Conservation (phyloP, 2,113 vertebrate genomes). For the Peromyscus polionotus region DNA sequence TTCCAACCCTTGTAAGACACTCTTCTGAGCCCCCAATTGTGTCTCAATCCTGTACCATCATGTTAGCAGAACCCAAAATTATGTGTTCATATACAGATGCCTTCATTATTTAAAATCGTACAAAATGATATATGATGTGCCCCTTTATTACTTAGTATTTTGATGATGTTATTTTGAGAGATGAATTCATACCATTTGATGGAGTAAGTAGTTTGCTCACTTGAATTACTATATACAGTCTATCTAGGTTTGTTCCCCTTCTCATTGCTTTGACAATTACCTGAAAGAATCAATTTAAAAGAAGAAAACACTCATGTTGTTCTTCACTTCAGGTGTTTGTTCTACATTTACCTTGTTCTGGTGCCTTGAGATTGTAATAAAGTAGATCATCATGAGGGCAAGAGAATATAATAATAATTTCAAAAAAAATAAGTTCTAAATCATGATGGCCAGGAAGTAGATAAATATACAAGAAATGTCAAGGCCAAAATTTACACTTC, state of each 20-base stretch:
- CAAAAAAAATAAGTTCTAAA: neutral
- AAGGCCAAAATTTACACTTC: neutral
- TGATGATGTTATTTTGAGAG: neutral
- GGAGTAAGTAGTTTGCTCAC: neutral
- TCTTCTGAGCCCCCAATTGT: accelerated
- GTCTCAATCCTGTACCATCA: accelerated
- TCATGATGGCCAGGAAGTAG: neutral
- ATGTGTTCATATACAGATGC: neutral
- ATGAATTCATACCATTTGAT: neutral
- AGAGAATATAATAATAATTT: neutral
- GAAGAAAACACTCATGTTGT: neutral
- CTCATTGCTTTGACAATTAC: neutral
- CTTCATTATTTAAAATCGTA: neutral
- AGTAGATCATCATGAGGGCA: neutral
- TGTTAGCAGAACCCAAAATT: neutral
- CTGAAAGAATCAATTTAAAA: neutral
- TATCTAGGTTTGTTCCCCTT: neutral
- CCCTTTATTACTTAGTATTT: neutral
- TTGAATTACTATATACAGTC: neutral
- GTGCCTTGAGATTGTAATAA: neutral
- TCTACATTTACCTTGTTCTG: neutral
- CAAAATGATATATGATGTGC: too few relatives aligned
- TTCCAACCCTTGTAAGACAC: accelerated
- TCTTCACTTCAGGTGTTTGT: neutral
- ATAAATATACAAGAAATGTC: neutral